Evolutionary conservation across 1,140 invertebrate genomes (phyloP).

Genomic region (Leptopilina boulardi): DNA sequence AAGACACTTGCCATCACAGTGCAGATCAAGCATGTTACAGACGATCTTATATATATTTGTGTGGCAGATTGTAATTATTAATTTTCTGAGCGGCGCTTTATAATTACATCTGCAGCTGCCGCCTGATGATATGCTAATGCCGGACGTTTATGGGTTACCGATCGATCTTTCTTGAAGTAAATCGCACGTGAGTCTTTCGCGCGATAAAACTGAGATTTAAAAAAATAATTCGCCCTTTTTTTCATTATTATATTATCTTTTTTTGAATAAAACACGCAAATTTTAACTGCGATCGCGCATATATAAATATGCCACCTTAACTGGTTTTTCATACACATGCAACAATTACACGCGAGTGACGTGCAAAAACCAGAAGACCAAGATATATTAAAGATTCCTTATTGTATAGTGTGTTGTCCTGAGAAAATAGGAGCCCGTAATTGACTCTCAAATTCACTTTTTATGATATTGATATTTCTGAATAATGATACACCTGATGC

Average conservation of each 20-base stretch:
- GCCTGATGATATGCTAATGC: background rate
- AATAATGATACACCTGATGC: background rate
- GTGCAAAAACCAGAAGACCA: background rate
- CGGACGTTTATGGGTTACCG: background rate
- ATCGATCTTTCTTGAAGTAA: constrained; percentile 12
- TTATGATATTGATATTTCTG: background rate
- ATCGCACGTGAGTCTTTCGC: constrained; percentile 13
- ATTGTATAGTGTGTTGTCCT: too few relatives aligned
- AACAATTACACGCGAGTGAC: background rate
- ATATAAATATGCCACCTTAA: background rate
- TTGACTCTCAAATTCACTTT: background rate
- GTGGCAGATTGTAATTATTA: constrained; percentile 25
- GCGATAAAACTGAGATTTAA: background rate
- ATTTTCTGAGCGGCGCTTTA: constrained; percentile 5
- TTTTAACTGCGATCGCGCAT: background rate
- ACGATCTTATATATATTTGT: constrained; percentile 1
- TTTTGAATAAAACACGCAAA: background rate
- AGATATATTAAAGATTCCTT: background rate
- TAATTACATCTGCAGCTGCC: constrained; percentile 24
- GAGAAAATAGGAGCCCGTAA: too few relatives aligned
- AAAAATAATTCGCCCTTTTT: background rate
- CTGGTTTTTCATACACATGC: constrained; percentile 1
- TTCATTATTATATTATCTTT: background rate
- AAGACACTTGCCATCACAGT: constrained; percentile 5
- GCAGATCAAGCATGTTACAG: background rate